Conservation (phyloP, 2,888 invertebrate species). For the Onthophagus sagittarius region DNA sequence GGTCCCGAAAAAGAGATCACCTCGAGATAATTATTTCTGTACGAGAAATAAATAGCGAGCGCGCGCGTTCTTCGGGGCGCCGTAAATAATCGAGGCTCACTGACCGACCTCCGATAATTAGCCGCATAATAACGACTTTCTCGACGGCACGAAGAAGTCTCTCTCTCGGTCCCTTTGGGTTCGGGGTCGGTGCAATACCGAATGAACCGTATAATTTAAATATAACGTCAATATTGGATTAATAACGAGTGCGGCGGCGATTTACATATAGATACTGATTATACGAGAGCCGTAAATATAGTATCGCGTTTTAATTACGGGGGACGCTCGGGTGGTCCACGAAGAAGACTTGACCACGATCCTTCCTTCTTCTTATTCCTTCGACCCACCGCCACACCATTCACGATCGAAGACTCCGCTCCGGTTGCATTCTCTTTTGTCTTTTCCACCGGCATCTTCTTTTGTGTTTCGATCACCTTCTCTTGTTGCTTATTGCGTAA, state of each 20-base stretch:
- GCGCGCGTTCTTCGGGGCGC: constrained; percentile 16
- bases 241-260: constrained; percentile 48
- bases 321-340: constrained; percentile 44
- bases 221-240: constrained; percentile 46
- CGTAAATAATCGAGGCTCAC: constrained; percentile 22
- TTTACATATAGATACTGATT: constrained; percentile 46
- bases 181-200: constrained; percentile 38
- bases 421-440: background rate
- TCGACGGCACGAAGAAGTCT: background rate
- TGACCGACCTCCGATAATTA: constrained; percentile 36
- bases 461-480: background rate
- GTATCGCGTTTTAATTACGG: constrained; percentile 8
- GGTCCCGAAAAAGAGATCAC: constrained; percentile 12
- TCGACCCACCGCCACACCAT: background rate
- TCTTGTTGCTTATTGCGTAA: background rate
- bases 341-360: constrained; percentile 34
- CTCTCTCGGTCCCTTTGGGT: background rate
- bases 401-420: background rate
- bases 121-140: constrained; percentile 41
- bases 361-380: constrained; percentile 20
- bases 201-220: constrained; percentile 43
- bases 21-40: constrained; percentile 17
- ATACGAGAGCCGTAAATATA: constrained; percentile 33
- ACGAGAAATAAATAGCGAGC: constrained; percentile 21
- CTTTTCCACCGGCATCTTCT: background rate